phyloP scores from a whole-genome alignment of 2,888 invertebrate species.

The Callyntrura sp. region DNA sequence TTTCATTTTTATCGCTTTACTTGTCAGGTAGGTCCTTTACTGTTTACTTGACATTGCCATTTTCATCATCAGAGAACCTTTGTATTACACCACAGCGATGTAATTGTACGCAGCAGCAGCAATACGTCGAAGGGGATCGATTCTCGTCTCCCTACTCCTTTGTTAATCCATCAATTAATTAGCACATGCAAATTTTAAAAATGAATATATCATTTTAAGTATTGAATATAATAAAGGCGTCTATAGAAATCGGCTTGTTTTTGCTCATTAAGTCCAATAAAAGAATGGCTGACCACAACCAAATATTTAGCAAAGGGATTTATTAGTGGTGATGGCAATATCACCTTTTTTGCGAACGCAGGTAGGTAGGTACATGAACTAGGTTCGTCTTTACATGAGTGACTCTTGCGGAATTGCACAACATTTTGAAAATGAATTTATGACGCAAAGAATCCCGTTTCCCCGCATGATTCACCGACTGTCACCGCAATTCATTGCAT shows the following conservation, averaged over 20 bases:
- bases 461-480: conserved; percentile 41
- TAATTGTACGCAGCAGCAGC: neutral
- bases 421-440: conserved; percentile 29
- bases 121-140: neutral
- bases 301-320: neutral
- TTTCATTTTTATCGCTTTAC: neutral
- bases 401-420: conserved; percentile 9
- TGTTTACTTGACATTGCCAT: neutral
- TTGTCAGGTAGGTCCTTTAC: neutral
- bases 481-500: conserved; percentile 37
- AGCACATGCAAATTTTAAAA: neutral
- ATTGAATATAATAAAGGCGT: neutral
- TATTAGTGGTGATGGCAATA: neutral
- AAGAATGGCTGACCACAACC: neutral
- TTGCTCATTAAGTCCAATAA: neutral
- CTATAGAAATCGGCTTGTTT: neutral
- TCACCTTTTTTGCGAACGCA: no score
- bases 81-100: neutral
- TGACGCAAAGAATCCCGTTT: conserved; percentile 53
- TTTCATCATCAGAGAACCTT: neutral
- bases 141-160: no score
- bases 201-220: neutral
- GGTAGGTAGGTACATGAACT: no score
- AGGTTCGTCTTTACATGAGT: no score
- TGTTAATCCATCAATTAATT: conserved; percentile 26